These are phyloP conservation scores for Aegotheles bennettii DNA, from an alignment of 2,113 vertebrate genomes.

Conservation along the genomic window DNA sequence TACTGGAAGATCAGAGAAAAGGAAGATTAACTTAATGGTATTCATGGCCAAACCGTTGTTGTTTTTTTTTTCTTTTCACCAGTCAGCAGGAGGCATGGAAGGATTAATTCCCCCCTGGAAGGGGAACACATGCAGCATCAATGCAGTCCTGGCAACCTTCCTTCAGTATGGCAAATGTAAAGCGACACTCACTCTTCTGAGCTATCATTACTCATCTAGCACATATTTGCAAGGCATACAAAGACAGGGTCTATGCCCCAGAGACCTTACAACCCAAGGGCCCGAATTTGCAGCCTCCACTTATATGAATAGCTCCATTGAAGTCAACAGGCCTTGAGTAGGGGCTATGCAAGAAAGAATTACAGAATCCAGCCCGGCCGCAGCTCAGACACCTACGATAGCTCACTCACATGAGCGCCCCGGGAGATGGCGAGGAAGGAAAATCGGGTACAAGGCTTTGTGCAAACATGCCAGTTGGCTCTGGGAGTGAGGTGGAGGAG, in stretches of 20 bases:
- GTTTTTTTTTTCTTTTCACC: neutral
- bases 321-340: neutral
- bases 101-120: constrained; percentile 35
- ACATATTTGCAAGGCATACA: neutral
- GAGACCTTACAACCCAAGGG: neutral
- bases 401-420: neutral
- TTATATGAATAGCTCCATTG: neutral
- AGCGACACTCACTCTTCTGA: constrained; percentile 29
- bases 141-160: constrained; percentile 42
- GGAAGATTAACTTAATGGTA: constrained; percentile 20
- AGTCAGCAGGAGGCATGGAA: constrained; percentile 43
- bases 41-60: neutral
- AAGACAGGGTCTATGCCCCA: constrained; percentile 5
- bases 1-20: constrained; percentile 53
- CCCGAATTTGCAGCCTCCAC: neutral
- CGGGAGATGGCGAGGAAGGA: neutral
- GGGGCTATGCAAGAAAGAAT: neutral
- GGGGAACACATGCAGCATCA: constrained; percentile 57
- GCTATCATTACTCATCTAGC: constrained; percentile 17
- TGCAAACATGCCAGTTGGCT: neutral
- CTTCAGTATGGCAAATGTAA: constrained; percentile 38
- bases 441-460: neutral
- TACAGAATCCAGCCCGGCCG: neutral
- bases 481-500: neutral
- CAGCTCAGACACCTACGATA: neutral